Evolutionary conservation across 2,888 invertebrate species (phyloP).

Genomic region (Plagodis dolabraria): DNA sequence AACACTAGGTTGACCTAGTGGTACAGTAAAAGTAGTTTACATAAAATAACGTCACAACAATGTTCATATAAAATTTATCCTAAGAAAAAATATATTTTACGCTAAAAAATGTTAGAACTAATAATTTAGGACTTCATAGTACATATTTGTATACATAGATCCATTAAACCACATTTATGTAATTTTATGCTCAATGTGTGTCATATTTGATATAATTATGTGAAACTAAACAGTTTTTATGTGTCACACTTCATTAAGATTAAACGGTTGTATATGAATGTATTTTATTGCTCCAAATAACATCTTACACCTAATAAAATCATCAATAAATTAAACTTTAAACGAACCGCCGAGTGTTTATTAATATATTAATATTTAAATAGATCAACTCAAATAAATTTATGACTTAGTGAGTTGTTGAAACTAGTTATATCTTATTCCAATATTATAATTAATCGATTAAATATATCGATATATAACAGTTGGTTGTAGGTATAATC

Average conservation of each 20-base stretch:
- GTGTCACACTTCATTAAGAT: conserved; percentile 5
- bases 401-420: conserved; percentile 6
- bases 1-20: too few species aligned
- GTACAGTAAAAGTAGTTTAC: too few species aligned
- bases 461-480: not conserved
- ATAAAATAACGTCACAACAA: too few species aligned
- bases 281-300: conserved; percentile 35
- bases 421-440: conserved; percentile 13
- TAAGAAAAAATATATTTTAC: too few species aligned
- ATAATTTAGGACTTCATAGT: too few species aligned
- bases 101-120: too few species aligned
- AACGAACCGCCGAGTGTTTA: conserved; percentile 18
- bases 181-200: too few species aligned
- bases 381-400: conserved; percentile 21
- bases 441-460: conserved; percentile 4
- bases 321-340: conserved; percentile 31
- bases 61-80: too few species aligned
- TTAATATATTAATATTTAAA: conserved; percentile 24
- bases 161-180: too few species aligned
- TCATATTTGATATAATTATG: too few species aligned
- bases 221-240: not conserved
- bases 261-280: conserved; percentile 16
- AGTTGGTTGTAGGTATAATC: too few species aligned
- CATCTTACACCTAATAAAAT: conserved; percentile 35
- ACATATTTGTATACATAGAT: too few species aligned